Base-by-base conservation (phyloP, 1,140 invertebrate species). In the Andrena cerasifolii region DNA sequence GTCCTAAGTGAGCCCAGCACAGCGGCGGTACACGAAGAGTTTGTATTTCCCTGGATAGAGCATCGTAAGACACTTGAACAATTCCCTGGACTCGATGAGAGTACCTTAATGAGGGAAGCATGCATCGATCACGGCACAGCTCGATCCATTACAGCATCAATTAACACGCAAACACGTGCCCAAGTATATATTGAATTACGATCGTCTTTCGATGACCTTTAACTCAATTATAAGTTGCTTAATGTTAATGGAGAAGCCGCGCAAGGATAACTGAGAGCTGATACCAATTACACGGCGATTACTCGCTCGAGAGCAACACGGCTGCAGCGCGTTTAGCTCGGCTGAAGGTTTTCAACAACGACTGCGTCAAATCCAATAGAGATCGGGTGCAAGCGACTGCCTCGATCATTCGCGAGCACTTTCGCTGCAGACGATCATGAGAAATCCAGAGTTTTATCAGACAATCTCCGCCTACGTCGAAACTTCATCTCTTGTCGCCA, bases 221-320 rank as follows among this genome's bases (percentile, higher is more conserved):
- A 68, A 76, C 73, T 40, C 53, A 68, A 59, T 76, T 76, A 76
- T 47, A 47, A 58, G 53, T 68, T 68, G 73, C 43, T 54, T 68
- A 59, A 68, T 76, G 73, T 76, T 76, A 59, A 76, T 59, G 56
- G 65, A 14, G 73, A 76, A 76, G 40, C 73, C 73, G 8, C 12
- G 36, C 10, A 24, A 40, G 40, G 26, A 33, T 68, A 68, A 58
- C 73, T 59, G 65, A 14, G 40, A 76, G 65, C 65, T 58, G 63
- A 76, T 76, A 68, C 73, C 73, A 76, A 68, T 76, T 76, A 68
- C 31, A 76, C 65, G 40, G 47, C 53, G 40, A 76, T 76, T 68
- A 68, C 45, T 73, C 53, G 18, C 8, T 28, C 28, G 28, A 36
- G 54, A 68, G 59, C 16, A 73, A 76, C 49, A 45, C 12, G 14